phyloP scores from a whole-genome alignment of 2,888 invertebrate genomes.

The Rhaphigaster nebulosa region DNA sequence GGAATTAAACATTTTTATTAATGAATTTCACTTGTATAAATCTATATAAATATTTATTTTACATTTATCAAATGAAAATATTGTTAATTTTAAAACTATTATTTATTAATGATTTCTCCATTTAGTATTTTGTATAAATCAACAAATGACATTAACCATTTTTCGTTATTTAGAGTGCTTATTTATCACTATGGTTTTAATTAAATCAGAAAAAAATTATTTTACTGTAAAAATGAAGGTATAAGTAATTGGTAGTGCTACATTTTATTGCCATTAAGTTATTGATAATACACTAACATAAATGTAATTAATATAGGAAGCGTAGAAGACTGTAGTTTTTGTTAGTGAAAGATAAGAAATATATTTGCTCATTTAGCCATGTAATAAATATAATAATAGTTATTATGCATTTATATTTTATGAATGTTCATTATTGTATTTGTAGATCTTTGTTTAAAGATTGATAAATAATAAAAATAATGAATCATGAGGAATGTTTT shows the following conservation, averaged over 20 bases:
- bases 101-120: neutral
- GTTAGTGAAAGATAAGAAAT: neutral
- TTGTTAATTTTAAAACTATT: neutral
- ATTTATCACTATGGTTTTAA: neutral
- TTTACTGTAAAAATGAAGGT: neutral
- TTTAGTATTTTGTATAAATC: neutral
- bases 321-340: conserved; percentile 22
- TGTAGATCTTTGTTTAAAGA: neutral
- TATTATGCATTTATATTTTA: neutral
- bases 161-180: neutral
- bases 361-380: conserved; percentile 27
- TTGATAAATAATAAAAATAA: neutral
- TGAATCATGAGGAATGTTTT: neutral
- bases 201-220: neutral
- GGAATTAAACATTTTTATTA: neutral
- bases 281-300: neutral
- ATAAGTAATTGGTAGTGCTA: neutral
- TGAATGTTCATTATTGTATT: conserved; percentile 13
- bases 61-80: neutral
- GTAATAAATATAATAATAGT: neutral
- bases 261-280: neutral
- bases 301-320: neutral
- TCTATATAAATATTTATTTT: neutral
- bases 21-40: neutral
- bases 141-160: neutral